Evolutionary conservation across 92 coral and sea anemone genomes (phyloP).

Genomic region (Epizoanthus ramosus): DNA sequence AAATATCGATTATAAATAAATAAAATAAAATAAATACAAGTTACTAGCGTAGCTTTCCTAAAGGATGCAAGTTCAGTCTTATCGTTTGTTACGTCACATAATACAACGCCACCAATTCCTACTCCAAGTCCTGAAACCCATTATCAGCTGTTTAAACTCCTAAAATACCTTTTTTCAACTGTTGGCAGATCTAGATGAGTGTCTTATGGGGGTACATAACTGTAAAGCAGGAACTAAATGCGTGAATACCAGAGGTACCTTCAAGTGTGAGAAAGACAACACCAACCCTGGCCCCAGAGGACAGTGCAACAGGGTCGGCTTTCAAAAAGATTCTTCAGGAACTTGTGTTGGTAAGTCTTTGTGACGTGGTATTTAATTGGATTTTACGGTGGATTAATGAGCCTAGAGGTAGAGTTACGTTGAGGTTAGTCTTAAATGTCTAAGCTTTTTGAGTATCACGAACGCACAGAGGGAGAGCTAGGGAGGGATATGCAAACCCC

Average conservation of each 20-base stretch:
- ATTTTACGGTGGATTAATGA: no score
- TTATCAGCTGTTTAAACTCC: no score
- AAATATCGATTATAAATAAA: no score
- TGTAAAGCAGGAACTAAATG: neutral
- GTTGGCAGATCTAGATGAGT: slow-evolving; percentile 3
- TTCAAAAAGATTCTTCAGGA: slow-evolving; percentile 3
- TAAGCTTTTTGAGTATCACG: no score
- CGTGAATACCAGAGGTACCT: slow-evolving; percentile 12
- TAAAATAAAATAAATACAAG: no score
- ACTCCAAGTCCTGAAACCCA: neutral
- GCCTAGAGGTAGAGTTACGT: no score
- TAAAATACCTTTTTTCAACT: neutral
- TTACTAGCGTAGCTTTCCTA: no score
- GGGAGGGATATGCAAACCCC: no score
- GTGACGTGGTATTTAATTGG: neutral
- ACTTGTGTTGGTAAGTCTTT: slow-evolving; percentile 8
- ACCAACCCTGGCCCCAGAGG: neutral
- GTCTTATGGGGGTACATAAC: neutral
- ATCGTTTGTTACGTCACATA: no score
- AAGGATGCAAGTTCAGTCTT: no score
- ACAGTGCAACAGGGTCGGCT: slow-evolving; percentile 16
- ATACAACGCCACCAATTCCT: neutral
- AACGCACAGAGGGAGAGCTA: no score
- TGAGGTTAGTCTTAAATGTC: no score
- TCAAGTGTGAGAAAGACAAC: neutral